Conservation (phyloP, 2,797 vertebrate genomes). For the Cossypha heuglini region DNA sequence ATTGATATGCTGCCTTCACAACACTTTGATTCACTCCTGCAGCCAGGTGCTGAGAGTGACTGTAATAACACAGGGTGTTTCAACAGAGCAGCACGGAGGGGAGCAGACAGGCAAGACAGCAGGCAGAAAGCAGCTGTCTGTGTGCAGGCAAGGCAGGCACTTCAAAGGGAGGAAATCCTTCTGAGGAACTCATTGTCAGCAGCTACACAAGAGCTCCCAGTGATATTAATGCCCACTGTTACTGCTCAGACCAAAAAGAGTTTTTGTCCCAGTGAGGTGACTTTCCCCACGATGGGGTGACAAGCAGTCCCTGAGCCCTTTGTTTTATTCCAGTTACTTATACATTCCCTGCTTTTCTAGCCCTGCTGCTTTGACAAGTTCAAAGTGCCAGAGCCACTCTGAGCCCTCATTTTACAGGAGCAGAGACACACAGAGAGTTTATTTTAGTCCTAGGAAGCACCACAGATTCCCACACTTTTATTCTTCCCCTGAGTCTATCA, state of each 20-base stretch:
- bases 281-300: background rate
- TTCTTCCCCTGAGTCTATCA: background rate
- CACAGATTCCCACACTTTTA: background rate
- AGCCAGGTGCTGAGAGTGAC: slow-evolving; percentile 50
- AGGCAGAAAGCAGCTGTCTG: slow-evolving; percentile 38
- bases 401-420: background rate
- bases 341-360: background rate
- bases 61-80: slow-evolving; percentile 49
- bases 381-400: background rate
- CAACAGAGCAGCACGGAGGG: slow-evolving; percentile 22
- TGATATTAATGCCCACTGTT: background rate
- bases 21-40: slow-evolving; percentile 49
- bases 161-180: slow-evolving; percentile 41
- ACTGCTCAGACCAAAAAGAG: background rate
- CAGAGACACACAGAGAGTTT: background rate
- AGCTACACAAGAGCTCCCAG: background rate
- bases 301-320: background rate
- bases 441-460: background rate
- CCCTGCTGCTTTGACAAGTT: background rate
- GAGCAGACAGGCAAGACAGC: slow-evolving; percentile 25
- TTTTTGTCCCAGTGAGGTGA: background rate
- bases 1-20: slow-evolving; percentile 51
- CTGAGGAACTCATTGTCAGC: slow-evolving; percentile 10
- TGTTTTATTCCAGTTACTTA: background rate
- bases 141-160: background rate